Base-by-base conservation (phyloP, 2,113 vertebrate species). In the Beaufortia kweichowensis region DNA sequence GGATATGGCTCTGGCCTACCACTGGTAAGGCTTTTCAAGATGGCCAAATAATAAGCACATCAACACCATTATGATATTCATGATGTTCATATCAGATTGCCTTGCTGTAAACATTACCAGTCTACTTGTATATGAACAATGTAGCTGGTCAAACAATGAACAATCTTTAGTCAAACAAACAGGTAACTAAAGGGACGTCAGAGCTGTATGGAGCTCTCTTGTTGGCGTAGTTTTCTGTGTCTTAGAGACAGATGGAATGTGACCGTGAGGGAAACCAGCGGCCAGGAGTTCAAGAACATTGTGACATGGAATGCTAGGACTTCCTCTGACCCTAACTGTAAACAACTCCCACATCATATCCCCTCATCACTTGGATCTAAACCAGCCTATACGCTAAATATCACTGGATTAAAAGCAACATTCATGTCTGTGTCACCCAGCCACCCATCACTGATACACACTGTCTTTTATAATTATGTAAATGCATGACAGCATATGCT, bases 241-340 rank as follows among this genome's bases (percentile, higher is more conserved):
- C n/a, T 69, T 21, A 26, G 60, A 39, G 43, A 69, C 68, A 28
- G 53, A 29, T 33, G 68, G 78, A 82, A 80, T 80, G 78, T 73
- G 33, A 39, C 72, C 50, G 29, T 59, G 66, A 84, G 66, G 28
- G 68, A 66, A 64, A 76, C 41, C 78, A 70, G 46, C 28, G 23
- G 72, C 29, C 43, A 50, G 79, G n/a, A 46, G 69, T 81, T 80
- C 67, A 77, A 62, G 80, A 81, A 76, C 82, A 59, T 70, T 39
- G 74, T 71, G 79, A 82, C 80, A 80, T 77, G 78, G 73, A 84
- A 81, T 78, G 60, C 80, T 59, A 72, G 48, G 59, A 71, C 68
- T 83, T 82, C 78, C 81, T 79, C 48, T 70, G 61, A 50, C 72
- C 66, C 26, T 48, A 53, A 66, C 24, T 75, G 21, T 63, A 46